These are phyloP conservation scores for Theocolax elegans DNA, from an alignment of 1,140 invertebrate genomes.

Conservation along the genomic window DNA sequence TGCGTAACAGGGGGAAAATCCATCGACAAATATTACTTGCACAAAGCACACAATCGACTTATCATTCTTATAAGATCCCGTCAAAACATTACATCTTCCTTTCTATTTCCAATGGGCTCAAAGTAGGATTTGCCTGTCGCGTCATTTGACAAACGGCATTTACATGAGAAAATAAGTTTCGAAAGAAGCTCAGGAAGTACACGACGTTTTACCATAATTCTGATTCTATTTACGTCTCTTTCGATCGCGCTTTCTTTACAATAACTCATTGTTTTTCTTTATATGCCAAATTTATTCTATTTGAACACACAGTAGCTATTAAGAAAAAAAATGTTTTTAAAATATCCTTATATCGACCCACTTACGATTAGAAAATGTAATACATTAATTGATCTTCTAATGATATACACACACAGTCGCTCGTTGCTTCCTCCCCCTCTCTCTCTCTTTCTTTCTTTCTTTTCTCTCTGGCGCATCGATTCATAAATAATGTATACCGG, in stretches of 20 bases:
- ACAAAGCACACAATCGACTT: constrained; percentile 2
- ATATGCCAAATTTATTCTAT: too few relatives aligned
- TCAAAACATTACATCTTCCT: constrained; percentile 20
- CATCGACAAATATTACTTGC: neutral
- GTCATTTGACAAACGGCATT: constrained; percentile 51
- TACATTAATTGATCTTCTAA: too few relatives aligned
- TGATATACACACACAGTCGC: too few relatives aligned
- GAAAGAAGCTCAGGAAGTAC: constrained; percentile 54
- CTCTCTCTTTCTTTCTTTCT: neutral
- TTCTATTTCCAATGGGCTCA: constrained; percentile 23
- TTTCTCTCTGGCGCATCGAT: constrained; percentile 6
- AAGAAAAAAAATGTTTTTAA: too few relatives aligned
- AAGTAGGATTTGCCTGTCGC: constrained; percentile 29
- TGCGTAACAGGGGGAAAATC: too few relatives aligned
- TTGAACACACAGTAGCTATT: too few relatives aligned
- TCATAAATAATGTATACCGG: constrained; percentile 34
- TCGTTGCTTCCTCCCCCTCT: neutral
- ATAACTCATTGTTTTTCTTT: too few relatives aligned
- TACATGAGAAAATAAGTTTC: constrained; percentile 59
- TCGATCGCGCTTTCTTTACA: too few relatives aligned
- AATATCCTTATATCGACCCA: too few relatives aligned
- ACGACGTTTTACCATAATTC: constrained; percentile 34
- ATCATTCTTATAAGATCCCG: constrained; percentile 19
- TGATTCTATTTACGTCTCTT: neutral
- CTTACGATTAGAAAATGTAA: too few relatives aligned